Evolutionary conservation across 2,113 vertebrate genomes (phyloP), one percentile per base, ranked within the genome.

Genomic region (Elanus axillaris): DNA sequence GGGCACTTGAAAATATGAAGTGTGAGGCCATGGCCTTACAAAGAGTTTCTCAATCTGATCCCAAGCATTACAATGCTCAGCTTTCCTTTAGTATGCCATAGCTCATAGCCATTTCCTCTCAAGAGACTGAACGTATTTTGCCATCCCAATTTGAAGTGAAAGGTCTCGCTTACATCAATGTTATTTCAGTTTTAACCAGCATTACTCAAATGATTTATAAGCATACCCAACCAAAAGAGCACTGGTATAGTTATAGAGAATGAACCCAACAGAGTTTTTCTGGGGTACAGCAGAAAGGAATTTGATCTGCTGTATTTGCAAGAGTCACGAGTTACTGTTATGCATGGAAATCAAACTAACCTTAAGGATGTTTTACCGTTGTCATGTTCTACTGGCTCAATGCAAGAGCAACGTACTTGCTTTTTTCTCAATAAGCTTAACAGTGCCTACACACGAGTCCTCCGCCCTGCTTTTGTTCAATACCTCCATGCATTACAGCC

Each of bases 1-100:
- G 75, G 94, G 94, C 79, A 90, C 91, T 94, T 86, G 93, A 94
- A 96, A 94, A 97, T 93, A 95, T 66, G 95, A 95, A 96, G 94
- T 95, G 94, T 93, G 95, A 94, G 67, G 58, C 78, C 67, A 50
- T 12, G 48, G 83, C 56, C 85, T 86, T 84, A 90, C 81, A 92
- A 88, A 96, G 93, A 91, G 66, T 71, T 95, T 64, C 83, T 94
- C 93, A 86, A 19, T 40, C 40, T 45, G 77, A 90, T 93, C 95
- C 90, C 76, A 90, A 75, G 76, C 94, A 90, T 45, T 86, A 59
- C 25, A 94, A 43, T 40, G 80, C 93, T 97, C 88, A 91, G 84
- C 52, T 96, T 77, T 88, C 64, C 76, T 83, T 90, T 67, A 91
- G 43, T 71, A 38, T 22, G 48, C 79, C 89, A 93, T 90, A 97